Percentiles rank a stretch among this genome's conserved stretches.
These are phyloP conservation scores for Enteromius thamalakanensis DNA, from an alignment of 2,797 vertebrate species.

Conservation along the genomic window DNA sequence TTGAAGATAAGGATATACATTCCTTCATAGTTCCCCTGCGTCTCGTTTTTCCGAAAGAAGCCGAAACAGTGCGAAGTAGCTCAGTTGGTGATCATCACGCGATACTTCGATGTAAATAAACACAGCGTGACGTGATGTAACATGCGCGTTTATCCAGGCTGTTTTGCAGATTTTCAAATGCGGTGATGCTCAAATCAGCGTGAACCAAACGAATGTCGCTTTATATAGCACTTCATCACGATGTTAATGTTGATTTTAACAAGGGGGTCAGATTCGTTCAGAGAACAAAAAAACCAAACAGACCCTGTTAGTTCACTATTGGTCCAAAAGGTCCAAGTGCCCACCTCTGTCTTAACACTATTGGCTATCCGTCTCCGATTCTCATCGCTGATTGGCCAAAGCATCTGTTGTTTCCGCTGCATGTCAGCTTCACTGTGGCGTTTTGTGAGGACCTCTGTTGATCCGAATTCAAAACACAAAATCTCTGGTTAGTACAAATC, in stretches of 20 bases:
- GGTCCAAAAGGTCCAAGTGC: neutral
- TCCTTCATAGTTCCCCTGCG: too few species aligned
- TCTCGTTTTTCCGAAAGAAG: neutral
- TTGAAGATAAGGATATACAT: neutral
- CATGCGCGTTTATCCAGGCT: neutral
- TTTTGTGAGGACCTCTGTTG: slow-evolving; percentile 51
- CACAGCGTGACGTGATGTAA: slow-evolving; percentile 23
- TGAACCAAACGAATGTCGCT: neutral
- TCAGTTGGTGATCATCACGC: neutral
- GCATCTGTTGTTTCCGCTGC: slow-evolving; percentile 49
- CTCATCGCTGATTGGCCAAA: slow-evolving; percentile 59
- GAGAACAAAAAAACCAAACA: slow-evolving; percentile 5
- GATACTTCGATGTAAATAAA: slow-evolving; percentile 45
- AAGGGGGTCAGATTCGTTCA: neutral
- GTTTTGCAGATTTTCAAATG: neutral
- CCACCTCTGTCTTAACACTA: slow-evolving; percentile 61
- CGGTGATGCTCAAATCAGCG: neutral
- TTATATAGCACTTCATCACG: neutral
- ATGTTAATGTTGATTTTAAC: neutral
- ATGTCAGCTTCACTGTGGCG: slow-evolving; percentile 58
- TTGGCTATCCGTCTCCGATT: slow-evolving; percentile 63
- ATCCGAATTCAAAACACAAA: slow-evolving; percentile 47
- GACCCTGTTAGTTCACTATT: slow-evolving; percentile 28
- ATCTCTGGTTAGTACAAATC: slow-evolving; percentile 58
- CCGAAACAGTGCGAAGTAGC: slow-evolving; percentile 11